Evolutionary conservation across 2,888 invertebrate species (phyloP).

Genomic region (Patella depressa): DNA sequence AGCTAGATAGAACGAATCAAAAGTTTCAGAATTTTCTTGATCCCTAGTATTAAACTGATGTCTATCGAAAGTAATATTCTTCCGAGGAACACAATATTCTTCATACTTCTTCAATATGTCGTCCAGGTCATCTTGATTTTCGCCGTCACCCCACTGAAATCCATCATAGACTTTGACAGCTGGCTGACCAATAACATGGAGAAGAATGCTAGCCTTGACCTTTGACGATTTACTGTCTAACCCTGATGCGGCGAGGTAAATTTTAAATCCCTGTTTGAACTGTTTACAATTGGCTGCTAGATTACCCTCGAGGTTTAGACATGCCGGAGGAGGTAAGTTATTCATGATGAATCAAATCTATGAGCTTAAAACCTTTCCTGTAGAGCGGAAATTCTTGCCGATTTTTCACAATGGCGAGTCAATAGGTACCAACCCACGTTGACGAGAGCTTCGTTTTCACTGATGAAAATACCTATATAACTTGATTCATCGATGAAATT

Average conservation of each 20-base stretch:
- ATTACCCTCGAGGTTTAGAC: not conserved
- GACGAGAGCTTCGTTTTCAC: too few species aligned
- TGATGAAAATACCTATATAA: too few species aligned
- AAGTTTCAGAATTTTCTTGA: constrained; percentile 13
- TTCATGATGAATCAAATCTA: not conserved
- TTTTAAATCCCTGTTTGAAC: not conserved
- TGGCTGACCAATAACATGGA: not conserved
- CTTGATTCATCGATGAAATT: too few species aligned
- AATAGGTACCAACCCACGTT: too few species aligned
- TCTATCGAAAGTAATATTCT: constrained; percentile 17
- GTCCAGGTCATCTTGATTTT: not conserved
- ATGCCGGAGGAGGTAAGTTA: not conserved
- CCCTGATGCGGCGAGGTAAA: not conserved
- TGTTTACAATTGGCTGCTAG: not conserved
- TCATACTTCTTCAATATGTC: not conserved
- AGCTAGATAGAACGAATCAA: constrained; percentile 16
- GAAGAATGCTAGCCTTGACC: not conserved
- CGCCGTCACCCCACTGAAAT: not conserved
- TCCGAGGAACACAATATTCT: constrained; percentile 20
- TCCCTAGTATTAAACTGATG: constrained; percentile 14
- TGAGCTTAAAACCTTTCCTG: too few species aligned
- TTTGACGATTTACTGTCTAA: not conserved
- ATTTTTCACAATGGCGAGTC: too few species aligned
- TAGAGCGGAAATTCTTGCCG: too few species aligned
- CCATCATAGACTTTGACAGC: not conserved